phyloP scores from a whole-genome alignment of 1,140 invertebrate genomes.

The Apocrypta bakeri region DNA sequence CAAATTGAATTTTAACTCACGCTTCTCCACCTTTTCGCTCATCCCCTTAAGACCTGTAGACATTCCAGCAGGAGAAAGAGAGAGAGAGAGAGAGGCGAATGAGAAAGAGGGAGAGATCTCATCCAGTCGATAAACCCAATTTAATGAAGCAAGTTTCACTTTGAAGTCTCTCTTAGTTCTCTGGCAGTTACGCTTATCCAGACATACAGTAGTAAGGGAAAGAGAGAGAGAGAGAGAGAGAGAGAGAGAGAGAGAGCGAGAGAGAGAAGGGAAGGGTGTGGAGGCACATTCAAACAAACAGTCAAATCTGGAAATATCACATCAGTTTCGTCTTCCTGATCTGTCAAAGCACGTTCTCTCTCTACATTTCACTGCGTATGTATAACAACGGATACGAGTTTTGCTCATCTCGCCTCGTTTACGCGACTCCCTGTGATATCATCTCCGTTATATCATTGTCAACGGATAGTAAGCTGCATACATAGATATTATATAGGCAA shows the following conservation, averaged over 20 bases:
- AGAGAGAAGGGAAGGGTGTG: no score
- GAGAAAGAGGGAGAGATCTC: conserved; percentile 1
- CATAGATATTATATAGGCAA: no score
- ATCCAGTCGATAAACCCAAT: conserved; percentile 35
- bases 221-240: neutral
- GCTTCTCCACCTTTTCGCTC: neutral
- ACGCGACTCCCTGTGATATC: neutral
- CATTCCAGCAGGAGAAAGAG: neutral
- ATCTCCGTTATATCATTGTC: no score
- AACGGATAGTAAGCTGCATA: no score
- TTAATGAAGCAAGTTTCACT: conserved; percentile 43
- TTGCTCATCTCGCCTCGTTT: neutral
- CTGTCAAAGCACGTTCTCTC: neutral
- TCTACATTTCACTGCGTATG: neutral
- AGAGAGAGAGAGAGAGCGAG: no score
- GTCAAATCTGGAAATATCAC: conserved; percentile 24
- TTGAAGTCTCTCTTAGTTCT: conserved; percentile 18
- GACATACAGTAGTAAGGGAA: neutral
- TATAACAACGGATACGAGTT: neutral
- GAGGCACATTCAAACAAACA: conserved; percentile 8
- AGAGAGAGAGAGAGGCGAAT: neutral
- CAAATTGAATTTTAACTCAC: neutral
- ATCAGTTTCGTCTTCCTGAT: conserved; percentile 14
- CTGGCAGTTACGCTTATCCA: conserved; percentile 1
- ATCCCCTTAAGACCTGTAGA: neutral